These are phyloP conservation scores for Drosophila miranda DNA, from an alignment of 1,140 invertebrate genomes.

Conservation along the genomic window DNA sequence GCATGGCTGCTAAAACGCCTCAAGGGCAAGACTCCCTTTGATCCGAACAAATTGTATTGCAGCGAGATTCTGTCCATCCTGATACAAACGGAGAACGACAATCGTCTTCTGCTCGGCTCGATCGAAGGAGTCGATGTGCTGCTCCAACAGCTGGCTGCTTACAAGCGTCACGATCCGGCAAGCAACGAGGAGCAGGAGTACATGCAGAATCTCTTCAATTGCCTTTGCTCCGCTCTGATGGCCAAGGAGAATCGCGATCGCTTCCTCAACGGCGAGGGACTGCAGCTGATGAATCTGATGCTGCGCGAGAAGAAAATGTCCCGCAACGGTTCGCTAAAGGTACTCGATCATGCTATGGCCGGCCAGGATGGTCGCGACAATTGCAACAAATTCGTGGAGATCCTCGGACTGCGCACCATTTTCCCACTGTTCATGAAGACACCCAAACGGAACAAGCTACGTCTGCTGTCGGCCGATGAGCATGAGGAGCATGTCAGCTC, in stretches of 20 bases:
- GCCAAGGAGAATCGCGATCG: slow-evolving; percentile 92
- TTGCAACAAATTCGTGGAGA: slow-evolving; percentile 99
- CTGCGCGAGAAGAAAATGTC: slow-evolving; percentile 98
- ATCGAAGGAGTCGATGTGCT: slow-evolving; percentile 98
- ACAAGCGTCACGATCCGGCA: slow-evolving; percentile 96
- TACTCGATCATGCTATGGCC: slow-evolving; percentile 97
- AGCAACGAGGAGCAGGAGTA: slow-evolving; percentile 97
- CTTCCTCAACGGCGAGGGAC: slow-evolving; percentile 96
- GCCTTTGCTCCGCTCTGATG: slow-evolving; percentile 96
- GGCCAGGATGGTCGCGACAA: slow-evolving; percentile 96
- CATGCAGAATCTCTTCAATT: slow-evolving; percentile 99
- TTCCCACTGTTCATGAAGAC: slow-evolving; percentile 99
- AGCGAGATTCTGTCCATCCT: slow-evolving; percentile 98
- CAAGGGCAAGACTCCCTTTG: slow-evolving; percentile 93
- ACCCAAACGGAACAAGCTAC: slow-evolving; percentile 92
- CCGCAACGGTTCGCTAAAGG: slow-evolving; percentile 97
- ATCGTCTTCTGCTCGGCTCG: slow-evolving; percentile 92
- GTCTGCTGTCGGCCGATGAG: slow-evolving; percentile 93
- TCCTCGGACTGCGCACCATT: slow-evolving; percentile 96
- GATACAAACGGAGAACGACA: slow-evolving; percentile 94
- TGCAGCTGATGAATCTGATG: slow-evolving; percentile 98
- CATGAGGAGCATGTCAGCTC: slow-evolving; percentile 98
- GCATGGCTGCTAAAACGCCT: slow-evolving; percentile 96
- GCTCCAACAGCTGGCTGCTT: slow-evolving; percentile 96
- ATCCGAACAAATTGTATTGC: slow-evolving; percentile 97